Percentiles rank a stretch among this genome's conserved stretches.
Conservation (phyloP, 1,140 invertebrate genomes). For the Cylas formicarius region DNA sequence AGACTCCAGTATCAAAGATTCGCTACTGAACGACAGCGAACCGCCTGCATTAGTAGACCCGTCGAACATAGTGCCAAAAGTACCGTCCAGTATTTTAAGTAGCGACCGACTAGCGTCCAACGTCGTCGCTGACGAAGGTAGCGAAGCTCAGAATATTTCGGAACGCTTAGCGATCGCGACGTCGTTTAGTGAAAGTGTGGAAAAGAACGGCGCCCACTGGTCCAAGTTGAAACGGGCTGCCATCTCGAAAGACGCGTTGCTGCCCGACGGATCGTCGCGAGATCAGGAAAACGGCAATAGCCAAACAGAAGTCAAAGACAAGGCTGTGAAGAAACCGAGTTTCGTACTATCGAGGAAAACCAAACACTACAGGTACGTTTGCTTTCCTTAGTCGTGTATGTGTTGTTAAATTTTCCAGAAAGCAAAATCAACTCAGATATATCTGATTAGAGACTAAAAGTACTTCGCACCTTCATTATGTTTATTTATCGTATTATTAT, state of each 20-base stretch:
- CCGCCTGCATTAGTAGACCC: slow-evolving; percentile 13
- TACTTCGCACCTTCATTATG: too few species aligned
- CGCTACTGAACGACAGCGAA: slow-evolving; percentile 24
- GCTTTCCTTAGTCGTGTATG: background rate
- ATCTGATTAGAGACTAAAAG: too few species aligned
- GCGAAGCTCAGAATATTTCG: slow-evolving; percentile 9
- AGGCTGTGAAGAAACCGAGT: slow-evolving; percentile 18
- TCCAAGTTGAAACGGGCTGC: slow-evolving; percentile 51
- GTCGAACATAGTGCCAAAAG: slow-evolving; percentile 6
- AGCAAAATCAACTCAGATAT: too few species aligned
- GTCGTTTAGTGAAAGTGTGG: slow-evolving; percentile 22
- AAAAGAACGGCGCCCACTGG: slow-evolving; percentile 44
- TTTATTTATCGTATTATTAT: too few species aligned
- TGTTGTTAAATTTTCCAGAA: too few species aligned
- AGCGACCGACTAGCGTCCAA: background rate
- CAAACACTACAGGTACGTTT: slow-evolving; percentile 55
- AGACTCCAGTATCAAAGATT: slow-evolving; percentile 25
- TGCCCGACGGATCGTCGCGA: slow-evolving; percentile 4
- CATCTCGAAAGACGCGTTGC: slow-evolving; percentile 38
- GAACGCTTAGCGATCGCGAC: slow-evolving; percentile 9
- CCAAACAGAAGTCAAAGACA: background rate
- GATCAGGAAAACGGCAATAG: slow-evolving; percentile 27
- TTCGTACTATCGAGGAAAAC: slow-evolving; percentile 40
- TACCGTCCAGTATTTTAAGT: slow-evolving; percentile 23
- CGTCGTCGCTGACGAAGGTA: slow-evolving; percentile 3